Base-by-base conservation (phyloP, 2,797 vertebrate genomes). In the Pteronotus mesoamericanus region DNA sequence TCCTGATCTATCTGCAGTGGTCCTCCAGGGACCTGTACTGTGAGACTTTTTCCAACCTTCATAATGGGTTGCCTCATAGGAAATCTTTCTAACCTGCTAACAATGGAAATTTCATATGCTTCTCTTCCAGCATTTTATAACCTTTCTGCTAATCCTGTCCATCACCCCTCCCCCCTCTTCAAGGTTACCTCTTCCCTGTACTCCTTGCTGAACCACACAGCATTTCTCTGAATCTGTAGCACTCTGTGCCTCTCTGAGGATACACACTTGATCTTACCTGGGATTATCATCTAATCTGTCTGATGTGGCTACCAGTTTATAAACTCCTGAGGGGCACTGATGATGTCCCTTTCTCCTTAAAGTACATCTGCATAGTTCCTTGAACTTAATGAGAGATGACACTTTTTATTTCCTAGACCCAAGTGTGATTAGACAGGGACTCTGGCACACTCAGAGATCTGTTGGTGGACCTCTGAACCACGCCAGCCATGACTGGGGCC, bases 261-360 rank as follows among this genome's bases (percentile, higher is more conserved):
- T 39, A 48, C 71, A 32, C 18, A 29, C 57, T 84, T 80, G 53
- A 84, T 74, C 24, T 44, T 9, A 48, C 9, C 32, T 93, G 77
- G 61, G 26, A 37, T 94, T 89, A 85, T 79, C 83, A 89, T 74
- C 91, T 82, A 11, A 66, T 74, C 59, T 90, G 66, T 91, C 42
- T 89, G 61, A 57, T 44, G 19, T 64, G 51, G 85, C 78, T 71
- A 69, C 79, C 15, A 89, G 57, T 39, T 68, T 91, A 19, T 48
- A 66, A 74, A 72, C 44, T 91, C 72, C 26, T 66, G 5, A 93
- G 26, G 26, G 57, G 53, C 46, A 74, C 64, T 18, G 44, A 51
- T 19, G 11, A 46, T 21, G 6, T 89, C 34, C 79, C 53, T 93
- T 93, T 89, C 68, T 94, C 79, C 34, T 94, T 44, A 39, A 89